Percentiles rank a stretch among this genome's conserved stretches.
Evolutionary conservation across 1,140 invertebrate species (phyloP).

Genomic region (Drosophila persimilis): DNA sequence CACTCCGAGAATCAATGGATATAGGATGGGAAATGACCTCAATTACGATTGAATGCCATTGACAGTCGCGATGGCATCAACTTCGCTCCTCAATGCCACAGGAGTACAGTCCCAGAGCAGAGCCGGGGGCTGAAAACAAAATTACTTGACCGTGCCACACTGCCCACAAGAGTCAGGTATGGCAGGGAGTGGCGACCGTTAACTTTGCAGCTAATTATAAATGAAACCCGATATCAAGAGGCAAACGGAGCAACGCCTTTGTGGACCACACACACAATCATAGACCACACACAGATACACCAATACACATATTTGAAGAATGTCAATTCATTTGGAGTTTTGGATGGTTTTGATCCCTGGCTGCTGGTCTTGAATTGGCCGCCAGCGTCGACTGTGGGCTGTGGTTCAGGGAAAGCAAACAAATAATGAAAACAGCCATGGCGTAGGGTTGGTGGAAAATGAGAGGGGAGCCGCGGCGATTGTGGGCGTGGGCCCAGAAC

Average conservation of each 20-base stretch:
- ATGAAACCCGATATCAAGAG: slow-evolving; percentile 78
- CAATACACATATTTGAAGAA: slow-evolving; percentile 37
- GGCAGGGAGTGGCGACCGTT: slow-evolving; percentile 55
- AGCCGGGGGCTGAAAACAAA: background rate
- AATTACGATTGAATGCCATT: too few relatives aligned
- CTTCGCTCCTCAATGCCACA: slow-evolving; percentile 9
- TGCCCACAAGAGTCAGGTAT: slow-evolving; percentile 51
- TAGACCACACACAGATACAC: slow-evolving; percentile 9
- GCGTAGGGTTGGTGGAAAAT: background rate
- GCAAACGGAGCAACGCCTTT: slow-evolving; percentile 70
- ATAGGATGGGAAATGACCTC: too few relatives aligned
- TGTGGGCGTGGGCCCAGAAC: slow-evolving; percentile 60
- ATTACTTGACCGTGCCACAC: too few relatives aligned
- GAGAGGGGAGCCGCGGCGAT: background rate
- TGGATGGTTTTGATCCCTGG: slow-evolving; percentile 5
- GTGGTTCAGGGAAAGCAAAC: slow-evolving; percentile 70
- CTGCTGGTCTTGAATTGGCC: background rate
- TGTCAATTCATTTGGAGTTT: slow-evolving; percentile 67
- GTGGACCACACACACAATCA: slow-evolving; percentile 33
- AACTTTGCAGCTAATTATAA: slow-evolving; percentile 79
- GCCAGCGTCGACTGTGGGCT: slow-evolving; percentile 51
- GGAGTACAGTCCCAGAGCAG: too few relatives aligned
- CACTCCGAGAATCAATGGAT: too few relatives aligned
- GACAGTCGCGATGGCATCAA: slow-evolving; percentile 5
- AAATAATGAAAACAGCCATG: slow-evolving; percentile 66